Conservation (phyloP, 2,888 invertebrate genomes). For the Chironomus riparius region DNA sequence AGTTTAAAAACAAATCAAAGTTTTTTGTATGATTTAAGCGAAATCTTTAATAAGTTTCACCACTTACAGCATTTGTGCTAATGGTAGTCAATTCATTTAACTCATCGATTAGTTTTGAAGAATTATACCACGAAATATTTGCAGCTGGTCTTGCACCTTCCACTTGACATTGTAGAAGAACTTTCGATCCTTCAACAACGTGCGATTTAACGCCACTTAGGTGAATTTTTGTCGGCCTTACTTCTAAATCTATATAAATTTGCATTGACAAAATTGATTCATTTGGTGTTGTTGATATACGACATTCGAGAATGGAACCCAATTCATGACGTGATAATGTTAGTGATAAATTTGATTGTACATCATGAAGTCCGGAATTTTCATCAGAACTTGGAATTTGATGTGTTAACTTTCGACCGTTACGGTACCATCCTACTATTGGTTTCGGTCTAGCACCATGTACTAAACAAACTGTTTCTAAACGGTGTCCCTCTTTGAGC, state of each 20-base stretch:
- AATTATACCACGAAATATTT: conserved; percentile 76
- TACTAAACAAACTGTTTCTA: conserved; percentile 45
- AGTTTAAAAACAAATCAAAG: background rate
- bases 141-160: conserved; percentile 76
- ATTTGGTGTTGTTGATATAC: conserved; percentile 53
- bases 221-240: conserved; percentile 68
- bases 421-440: conserved; percentile 75
- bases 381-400: conserved; percentile 45
- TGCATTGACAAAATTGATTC: conserved; percentile 44
- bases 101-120: conserved; percentile 43
- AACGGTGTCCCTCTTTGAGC: conserved; percentile 40
- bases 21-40: too few species aligned
- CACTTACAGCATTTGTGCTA: conserved; percentile 22
- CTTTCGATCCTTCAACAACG: conserved; percentile 69
- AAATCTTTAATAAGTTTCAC: conserved; percentile 10
- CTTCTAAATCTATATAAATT: conserved; percentile 55
- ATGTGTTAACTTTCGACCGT: conserved; percentile 54
- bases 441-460: conserved; percentile 79
- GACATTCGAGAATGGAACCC: conserved; percentile 58
- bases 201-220: conserved; percentile 68
- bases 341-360: conserved; percentile 52
- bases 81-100: conserved; percentile 5
- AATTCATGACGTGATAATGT: conserved; percentile 59
- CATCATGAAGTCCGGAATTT: conserved; percentile 53
- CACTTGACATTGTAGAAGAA: conserved; percentile 67